Conservation (phyloP, 2,113 vertebrate species). For the Pluvianellus socialis region DNA sequence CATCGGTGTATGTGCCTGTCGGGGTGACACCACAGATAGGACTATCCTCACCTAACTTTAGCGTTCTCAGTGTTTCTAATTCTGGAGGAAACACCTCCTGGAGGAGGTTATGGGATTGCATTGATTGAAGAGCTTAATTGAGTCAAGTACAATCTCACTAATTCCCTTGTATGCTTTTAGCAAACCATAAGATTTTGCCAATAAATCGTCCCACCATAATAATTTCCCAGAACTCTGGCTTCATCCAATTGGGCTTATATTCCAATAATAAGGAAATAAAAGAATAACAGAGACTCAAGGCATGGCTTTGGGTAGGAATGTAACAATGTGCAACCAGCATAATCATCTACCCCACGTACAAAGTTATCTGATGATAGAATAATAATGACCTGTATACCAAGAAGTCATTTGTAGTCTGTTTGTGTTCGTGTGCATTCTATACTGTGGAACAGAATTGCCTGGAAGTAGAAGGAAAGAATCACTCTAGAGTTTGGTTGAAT, state of each 20-base stretch:
- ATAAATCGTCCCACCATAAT: background rate
- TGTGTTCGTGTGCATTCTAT: background rate
- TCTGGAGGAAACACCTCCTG: background rate
- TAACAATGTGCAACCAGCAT: background rate
- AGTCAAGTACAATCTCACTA: background rate
- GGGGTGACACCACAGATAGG: background rate
- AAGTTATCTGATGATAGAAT: background rate
- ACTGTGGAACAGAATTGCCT: background rate
- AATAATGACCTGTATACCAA: background rate
- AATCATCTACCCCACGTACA: background rate
- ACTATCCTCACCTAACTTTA: background rate
- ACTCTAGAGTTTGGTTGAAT: background rate
- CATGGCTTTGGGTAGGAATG: background rate
- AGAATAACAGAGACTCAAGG: background rate
- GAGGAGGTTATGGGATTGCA: background rate
- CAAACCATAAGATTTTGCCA: background rate
- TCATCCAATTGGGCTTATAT: background rate
- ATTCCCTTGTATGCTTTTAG: background rate
- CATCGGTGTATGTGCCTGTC: background rate
- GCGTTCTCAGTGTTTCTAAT: background rate
- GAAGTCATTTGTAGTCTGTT: background rate
- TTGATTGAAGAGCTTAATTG: background rate
- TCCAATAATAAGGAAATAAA: background rate
- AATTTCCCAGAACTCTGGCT: background rate
- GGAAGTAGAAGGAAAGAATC: background rate